Conservation (phyloP, 1,140 invertebrate genomes). For the Akabosia matsudoensis region DNA sequence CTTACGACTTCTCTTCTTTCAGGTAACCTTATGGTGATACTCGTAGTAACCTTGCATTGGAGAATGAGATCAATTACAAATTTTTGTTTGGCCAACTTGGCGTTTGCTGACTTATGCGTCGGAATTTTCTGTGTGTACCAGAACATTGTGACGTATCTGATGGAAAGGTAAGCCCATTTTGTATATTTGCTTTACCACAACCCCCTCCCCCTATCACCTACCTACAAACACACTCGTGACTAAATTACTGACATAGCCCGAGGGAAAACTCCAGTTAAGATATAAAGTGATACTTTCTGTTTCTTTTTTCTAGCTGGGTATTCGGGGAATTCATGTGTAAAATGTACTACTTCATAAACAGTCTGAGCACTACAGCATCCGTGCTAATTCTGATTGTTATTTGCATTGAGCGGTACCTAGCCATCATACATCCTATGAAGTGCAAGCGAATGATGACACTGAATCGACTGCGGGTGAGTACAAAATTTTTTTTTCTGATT, state of each 20-base stretch:
- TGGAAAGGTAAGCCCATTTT: conserved; percentile 48
- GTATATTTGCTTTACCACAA: no score
- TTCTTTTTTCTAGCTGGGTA: conserved; percentile 63
- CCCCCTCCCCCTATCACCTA: no score
- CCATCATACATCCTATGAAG: conserved; percentile 75
- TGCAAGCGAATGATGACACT: conserved; percentile 72
- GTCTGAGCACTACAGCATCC: conserved; percentile 74
- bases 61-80: conserved; percentile 56
- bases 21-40: conserved; percentile 78
- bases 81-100: conserved; percentile 37
- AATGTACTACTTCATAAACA: conserved; percentile 77
- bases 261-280: background rate
- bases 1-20: conserved; percentile 53
- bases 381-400: conserved; percentile 77
- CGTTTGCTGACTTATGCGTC: conserved; percentile 74
- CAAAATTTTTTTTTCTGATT: background rate
- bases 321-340: conserved; percentile 76
- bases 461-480: conserved; percentile 60
- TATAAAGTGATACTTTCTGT: background rate
- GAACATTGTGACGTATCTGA: conserved; percentile 74
- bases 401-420: conserved; percentile 76
- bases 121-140: conserved; percentile 82
- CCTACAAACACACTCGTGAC: background rate
- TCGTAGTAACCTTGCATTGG: conserved; percentile 72
- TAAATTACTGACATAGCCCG: background rate